Base-by-base conservation (phyloP, 2,888 invertebrate species). In the Sericinus montela region DNA sequence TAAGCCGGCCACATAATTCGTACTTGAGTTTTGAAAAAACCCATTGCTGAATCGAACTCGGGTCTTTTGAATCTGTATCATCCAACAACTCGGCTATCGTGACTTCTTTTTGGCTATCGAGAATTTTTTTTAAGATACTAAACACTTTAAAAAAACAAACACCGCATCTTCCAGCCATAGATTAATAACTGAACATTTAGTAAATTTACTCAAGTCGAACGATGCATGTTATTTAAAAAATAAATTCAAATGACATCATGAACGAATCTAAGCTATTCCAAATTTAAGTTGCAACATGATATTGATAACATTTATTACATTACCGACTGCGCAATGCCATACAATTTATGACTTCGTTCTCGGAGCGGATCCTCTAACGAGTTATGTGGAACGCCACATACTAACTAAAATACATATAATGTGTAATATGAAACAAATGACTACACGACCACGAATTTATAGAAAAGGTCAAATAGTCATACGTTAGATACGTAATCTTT, bases 391-490 rank as follows among this genome's bases (percentile, higher is more conserved):
- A 13, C 36, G 14, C 30, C 11, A 14, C 30, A 19, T 19, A 38
- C 30, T 19, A 13, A 25, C 8, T 28, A 11, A 13, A 10, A 38
- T 23, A 28, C n/a, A 6, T 1, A 14, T 6, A 10, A 5, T 40
- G 16, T 28, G 23, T 42, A 30, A 35, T 19, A 29, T n/a, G 36
- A 36, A 47, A 41, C 41, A 41, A 19, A 42, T 14, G 29, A 13
- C 13, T 19, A 15, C 45, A 48, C 49, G 53, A 36, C 48, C 49
- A 48, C 51, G 50, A 55, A 58, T 60, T 58, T 59, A 62, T 57
- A 46, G 54, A 47, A 49, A 51, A 61, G 62, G 62, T 63, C 62
- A 60, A 54, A 55, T 34, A 48, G 45, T 39, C 40, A 51, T 50
- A 48, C 51, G 47, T 53, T 54, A 50, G 53, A 51, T 48, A 51